phyloP scores from a whole-genome alignment of 92 coral and sea anemone species.

The Nematostella vectensis region DNA sequence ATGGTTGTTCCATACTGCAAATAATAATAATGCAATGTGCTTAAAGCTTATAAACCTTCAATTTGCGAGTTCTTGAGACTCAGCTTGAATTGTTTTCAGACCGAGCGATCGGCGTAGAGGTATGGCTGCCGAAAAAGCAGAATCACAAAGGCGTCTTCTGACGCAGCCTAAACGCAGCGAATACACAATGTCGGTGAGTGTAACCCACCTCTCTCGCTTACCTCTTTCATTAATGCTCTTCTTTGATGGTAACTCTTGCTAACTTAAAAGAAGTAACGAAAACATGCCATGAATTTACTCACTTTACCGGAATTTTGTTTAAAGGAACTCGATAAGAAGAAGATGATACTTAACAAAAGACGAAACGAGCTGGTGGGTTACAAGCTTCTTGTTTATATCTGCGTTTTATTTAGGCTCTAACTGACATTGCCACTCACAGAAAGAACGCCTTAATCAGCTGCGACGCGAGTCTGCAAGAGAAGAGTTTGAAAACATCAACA shows the following conservation, averaged over 20 bases:
- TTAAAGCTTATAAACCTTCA: too few species aligned
- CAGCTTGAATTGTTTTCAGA: slow-evolving; percentile 23
- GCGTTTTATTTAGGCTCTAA: too few species aligned
- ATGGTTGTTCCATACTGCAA: too few species aligned
- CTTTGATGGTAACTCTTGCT: too few species aligned
- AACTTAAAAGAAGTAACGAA: too few species aligned
- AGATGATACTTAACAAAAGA: slow-evolving; percentile 69
- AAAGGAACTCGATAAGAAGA: slow-evolving; percentile 74
- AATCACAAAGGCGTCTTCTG: slow-evolving; percentile 71
- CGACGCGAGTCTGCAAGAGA: slow-evolving; percentile 83
- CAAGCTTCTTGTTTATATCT: neutral
- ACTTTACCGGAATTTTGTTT: slow-evolving; percentile 1
- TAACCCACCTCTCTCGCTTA: neutral
- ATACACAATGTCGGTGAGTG: slow-evolving; percentile 66
- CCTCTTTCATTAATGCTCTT: too few species aligned
- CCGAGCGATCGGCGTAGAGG: slow-evolving; percentile 75
- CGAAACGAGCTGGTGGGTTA: slow-evolving; percentile 71
- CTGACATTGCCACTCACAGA: slow-evolving; percentile 25
- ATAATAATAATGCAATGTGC: too few species aligned
- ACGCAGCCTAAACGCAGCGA: slow-evolving; percentile 86
- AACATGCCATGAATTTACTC: too few species aligned
- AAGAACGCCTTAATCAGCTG: slow-evolving; percentile 65
- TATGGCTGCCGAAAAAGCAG: slow-evolving; percentile 88
- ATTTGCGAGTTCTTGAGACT: too few species aligned
- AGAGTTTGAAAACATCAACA: slow-evolving; percentile 82